Percentiles rank a stretch among this genome's conserved stretches.
These are phyloP conservation scores for Paramuricea clavata DNA, from an alignment of 92 coral and sea anemone species.

Conservation along the genomic window DNA sequence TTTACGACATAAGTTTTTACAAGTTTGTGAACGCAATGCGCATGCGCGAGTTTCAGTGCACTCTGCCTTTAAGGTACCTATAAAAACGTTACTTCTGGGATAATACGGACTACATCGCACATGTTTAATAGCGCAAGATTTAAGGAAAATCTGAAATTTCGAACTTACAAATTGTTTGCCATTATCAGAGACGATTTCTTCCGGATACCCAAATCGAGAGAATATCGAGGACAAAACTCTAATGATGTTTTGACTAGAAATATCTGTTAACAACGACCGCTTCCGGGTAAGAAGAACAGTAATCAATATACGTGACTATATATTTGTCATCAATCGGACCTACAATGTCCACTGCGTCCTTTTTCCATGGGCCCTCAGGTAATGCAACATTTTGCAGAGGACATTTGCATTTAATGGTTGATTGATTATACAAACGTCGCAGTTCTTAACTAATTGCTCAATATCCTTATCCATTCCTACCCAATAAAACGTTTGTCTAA, in stretches of 20 bases:
- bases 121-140: conserved; percentile 64
- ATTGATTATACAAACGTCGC: conserved; percentile 56
- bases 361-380: conserved; percentile 68
- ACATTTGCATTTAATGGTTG: conserved; percentile 61
- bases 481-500: conserved; percentile 64
- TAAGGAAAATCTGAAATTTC: conserved; percentile 61
- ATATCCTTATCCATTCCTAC: conserved; percentile 67
- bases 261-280: conserved; percentile 34
- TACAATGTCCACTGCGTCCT: conserved; percentile 67
- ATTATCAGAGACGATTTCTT: conserved; percentile 66
- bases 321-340: conserved; percentile 65
- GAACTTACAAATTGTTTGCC: conserved; percentile 61
- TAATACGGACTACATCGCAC: conserved; percentile 58
- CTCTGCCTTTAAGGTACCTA: too few relatives aligned
- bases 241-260: conserved; percentile 57
- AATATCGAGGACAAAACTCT: conserved; percentile 54
- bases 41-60: too few relatives aligned
- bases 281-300: conserved; percentile 64
- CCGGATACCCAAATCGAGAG: conserved; percentile 68
- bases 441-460: conserved; percentile 56
- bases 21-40: too few relatives aligned
- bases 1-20: too few relatives aligned
- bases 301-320: conserved; percentile 60
- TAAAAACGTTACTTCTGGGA: conserved; percentile 65
- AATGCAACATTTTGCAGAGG: conserved; percentile 49